These are phyloP conservation scores for Altica lythri DNA, from an alignment of 2,888 invertebrate genomes.

Conservation along the genomic window DNA sequence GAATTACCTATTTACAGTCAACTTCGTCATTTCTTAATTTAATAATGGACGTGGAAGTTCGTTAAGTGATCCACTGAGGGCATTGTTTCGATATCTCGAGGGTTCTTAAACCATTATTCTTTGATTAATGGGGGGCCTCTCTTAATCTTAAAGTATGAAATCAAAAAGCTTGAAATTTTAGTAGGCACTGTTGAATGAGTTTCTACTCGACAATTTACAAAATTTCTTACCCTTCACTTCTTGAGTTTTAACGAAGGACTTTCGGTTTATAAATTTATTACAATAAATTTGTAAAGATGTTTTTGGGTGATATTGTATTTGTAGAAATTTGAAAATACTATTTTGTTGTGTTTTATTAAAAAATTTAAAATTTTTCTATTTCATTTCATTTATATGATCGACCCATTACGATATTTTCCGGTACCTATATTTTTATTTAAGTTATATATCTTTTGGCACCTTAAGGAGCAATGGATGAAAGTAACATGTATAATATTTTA, in stretches of 20 bases:
- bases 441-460: no score
- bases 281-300: no score
- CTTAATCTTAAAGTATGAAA: slow-evolving; percentile 30
- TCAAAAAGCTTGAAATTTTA: slow-evolving; percentile 31
- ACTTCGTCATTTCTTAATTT: slow-evolving; percentile 36
- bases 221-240: slow-evolving; percentile 16
- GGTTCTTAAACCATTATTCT: slow-evolving; percentile 26
- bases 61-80: slow-evolving; percentile 31
- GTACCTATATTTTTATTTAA: no score
- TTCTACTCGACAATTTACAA: slow-evolving; percentile 20
- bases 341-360: no score
- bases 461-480: no score
- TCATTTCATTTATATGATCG: no score
- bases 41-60: slow-evolving; percentile 37
- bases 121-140: slow-evolving; percentile 32
- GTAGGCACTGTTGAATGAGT: slow-evolving; percentile 18
- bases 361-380: no score
- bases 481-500: no score
- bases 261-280: slow-evolving; percentile 9
- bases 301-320: no score
- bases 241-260: slow-evolving; percentile 6
- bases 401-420: no score
- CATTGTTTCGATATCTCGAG: slow-evolving; percentile 33
- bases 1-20: slow-evolving; percentile 37
- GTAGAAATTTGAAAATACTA: no score